phyloP scores from a whole-genome alignment of 2,888 invertebrate genomes.

The Pristionchus arcanus region DNA sequence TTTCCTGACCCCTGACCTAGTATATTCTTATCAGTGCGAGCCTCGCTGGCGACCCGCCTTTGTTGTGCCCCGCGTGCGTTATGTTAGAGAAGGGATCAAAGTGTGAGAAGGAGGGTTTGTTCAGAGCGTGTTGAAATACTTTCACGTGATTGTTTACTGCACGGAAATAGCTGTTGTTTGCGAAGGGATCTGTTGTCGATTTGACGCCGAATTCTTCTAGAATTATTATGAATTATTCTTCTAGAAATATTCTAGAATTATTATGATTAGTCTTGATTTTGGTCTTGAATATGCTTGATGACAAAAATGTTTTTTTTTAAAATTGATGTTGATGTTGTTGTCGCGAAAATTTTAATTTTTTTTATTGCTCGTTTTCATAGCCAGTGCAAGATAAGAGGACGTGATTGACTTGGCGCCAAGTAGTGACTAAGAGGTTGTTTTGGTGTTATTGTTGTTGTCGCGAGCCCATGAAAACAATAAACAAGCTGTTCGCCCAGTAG shows the following conservation, averaged over 20 bases:
- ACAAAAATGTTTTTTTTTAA: too few relatives aligned
- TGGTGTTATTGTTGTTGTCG: neutral
- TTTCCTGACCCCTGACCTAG: neutral
- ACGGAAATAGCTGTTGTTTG: neutral
- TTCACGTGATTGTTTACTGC: neutral
- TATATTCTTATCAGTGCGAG: neutral
- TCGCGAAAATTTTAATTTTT: too few relatives aligned
- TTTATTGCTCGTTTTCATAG: neutral
- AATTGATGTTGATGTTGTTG: too few relatives aligned
- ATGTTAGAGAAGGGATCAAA: neutral
- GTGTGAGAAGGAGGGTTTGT: neutral
- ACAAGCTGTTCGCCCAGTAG: neutral
- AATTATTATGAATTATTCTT: too few relatives aligned
- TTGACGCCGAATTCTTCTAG: neutral
- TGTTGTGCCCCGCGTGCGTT: neutral
- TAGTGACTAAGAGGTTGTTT: neutral
- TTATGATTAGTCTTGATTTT: too few relatives aligned
- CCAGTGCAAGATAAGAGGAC: neutral
- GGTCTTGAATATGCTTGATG: too few relatives aligned
- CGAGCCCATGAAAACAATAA: neutral
- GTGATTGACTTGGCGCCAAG: neutral
- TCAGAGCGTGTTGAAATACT: slow-evolving; percentile 5
- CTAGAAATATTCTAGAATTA: too few relatives aligned
- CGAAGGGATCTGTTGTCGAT: neutral
- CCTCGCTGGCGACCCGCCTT: neutral